These are phyloP conservation scores for Helicolenus hilgendorfi DNA, from an alignment of 2,797 vertebrate species.

Conservation along the genomic window DNA sequence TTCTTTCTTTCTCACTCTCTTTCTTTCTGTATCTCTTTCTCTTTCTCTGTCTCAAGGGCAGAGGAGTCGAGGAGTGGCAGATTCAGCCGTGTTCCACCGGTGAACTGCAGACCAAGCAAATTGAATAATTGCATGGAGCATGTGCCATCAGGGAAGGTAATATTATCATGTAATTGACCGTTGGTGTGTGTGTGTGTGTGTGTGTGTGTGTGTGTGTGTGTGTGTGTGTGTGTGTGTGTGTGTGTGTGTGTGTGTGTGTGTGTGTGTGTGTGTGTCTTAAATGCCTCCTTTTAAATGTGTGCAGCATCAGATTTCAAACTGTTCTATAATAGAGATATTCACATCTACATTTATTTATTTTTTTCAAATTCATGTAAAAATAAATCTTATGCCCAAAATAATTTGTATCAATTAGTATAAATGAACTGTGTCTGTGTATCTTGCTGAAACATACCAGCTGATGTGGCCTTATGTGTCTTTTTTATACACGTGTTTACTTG, in stretches of 20 bases:
- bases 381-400: not conserved
- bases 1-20: not conserved
- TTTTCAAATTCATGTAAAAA: not conserved
- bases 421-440: not conserved
- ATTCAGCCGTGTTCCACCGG: slow-evolving; percentile 42
- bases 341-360: not conserved
- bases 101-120: slow-evolving; percentile 76
- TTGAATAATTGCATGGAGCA: slow-evolving; percentile 78
- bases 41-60: slow-evolving; percentile 1
- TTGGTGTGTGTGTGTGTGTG: not conserved
- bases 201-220: not conserved
- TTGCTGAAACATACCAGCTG: not conserved
- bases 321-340: not conserved
- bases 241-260: not conserved
- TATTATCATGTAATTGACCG: slow-evolving; percentile 74
- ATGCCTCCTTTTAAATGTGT: not conserved
- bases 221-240: not conserved
- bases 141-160: slow-evolving; percentile 69
- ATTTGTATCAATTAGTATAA: not conserved
- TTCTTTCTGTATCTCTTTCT: not conserved
- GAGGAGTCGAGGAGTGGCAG: slow-evolving; percentile 15
- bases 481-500: not conserved
- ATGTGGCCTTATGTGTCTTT: not conserved
- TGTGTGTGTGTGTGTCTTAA: not conserved
- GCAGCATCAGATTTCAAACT: not conserved